These are phyloP conservation scores for Pogonocichla stellata DNA, from an alignment of 2,113 vertebrate genomes.

Conservation along the genomic window DNA sequence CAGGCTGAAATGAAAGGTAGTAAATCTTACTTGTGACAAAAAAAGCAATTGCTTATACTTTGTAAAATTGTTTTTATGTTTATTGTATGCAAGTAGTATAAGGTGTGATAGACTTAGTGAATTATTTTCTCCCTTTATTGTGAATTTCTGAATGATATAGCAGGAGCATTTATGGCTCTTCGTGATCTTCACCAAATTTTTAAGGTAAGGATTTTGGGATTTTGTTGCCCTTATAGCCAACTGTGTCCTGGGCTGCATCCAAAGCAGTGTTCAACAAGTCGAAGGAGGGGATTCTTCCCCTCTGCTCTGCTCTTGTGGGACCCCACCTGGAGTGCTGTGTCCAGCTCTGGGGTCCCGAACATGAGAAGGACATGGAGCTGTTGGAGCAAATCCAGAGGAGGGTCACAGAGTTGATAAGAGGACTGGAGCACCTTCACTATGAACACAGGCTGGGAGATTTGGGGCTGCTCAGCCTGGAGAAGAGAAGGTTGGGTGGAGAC, in stretches of 20 bases:
- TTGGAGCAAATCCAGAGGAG: neutral
- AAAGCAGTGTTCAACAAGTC: neutral
- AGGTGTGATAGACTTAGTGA: neutral
- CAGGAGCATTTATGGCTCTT: neutral
- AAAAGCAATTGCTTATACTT: neutral
- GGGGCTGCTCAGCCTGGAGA: neutral
- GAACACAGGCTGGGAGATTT: neutral
- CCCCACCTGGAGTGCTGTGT: neutral
- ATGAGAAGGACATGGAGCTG: neutral
- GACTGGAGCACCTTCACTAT: accelerated
- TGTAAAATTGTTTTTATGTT: neutral
- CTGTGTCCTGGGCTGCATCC: neutral
- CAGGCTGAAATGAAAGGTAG: neutral
- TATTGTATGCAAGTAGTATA: accelerated
- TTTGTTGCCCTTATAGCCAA: neutral
- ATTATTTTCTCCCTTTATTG: neutral
- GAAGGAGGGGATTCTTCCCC: neutral
- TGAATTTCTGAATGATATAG: neutral
- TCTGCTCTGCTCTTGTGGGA: neutral
- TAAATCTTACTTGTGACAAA: neutral
- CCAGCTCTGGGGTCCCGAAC: neutral
- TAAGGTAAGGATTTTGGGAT: neutral
- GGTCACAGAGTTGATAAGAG: neutral
- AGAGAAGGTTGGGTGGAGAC: neutral
- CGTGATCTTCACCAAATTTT: neutral